Evolutionary conservation across 2,888 invertebrate species (phyloP).

Genomic region (Mythimna loreyi): DNA sequence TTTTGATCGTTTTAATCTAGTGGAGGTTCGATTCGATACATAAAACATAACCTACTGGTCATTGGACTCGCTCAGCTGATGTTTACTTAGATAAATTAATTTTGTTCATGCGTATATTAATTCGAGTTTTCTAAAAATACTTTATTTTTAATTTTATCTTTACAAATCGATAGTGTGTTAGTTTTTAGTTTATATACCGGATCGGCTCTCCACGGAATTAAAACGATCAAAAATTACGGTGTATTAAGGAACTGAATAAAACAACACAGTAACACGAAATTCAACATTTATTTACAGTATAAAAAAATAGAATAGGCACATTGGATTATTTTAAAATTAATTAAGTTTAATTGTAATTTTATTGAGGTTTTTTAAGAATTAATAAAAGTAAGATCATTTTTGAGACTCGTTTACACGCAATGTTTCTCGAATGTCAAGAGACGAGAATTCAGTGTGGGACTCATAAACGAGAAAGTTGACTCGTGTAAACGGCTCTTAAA

Average conservation of each 20-base stretch:
- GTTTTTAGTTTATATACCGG: too few species aligned
- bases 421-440: not conserved
- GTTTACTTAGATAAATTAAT: too few species aligned
- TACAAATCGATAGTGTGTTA: too few species aligned
- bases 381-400: not conserved
- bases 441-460: not conserved
- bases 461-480: not conserved
- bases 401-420: not conserved
- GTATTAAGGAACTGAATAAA: not conserved
- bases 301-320: constrained; percentile 38
- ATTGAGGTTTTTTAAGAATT: not conserved
- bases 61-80: too few species aligned
- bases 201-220: too few species aligned
- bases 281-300: constrained; percentile 51
- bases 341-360: not conserved
- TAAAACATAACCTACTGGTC: too few species aligned
- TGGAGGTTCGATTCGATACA: too few species aligned
- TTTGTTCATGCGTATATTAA: too few species aligned
- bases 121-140: too few species aligned
- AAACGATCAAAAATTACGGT: too few species aligned
- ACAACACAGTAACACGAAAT: constrained; percentile 19
- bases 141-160: too few species aligned
- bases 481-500: not conserved
- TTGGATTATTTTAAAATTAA: constrained; percentile 23
- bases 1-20: too few species aligned